Evolutionary conservation across 2,888 invertebrate genomes (phyloP), one percentile per base, ranked within the genome.

Genomic region (Drosophila algonquin): DNA sequence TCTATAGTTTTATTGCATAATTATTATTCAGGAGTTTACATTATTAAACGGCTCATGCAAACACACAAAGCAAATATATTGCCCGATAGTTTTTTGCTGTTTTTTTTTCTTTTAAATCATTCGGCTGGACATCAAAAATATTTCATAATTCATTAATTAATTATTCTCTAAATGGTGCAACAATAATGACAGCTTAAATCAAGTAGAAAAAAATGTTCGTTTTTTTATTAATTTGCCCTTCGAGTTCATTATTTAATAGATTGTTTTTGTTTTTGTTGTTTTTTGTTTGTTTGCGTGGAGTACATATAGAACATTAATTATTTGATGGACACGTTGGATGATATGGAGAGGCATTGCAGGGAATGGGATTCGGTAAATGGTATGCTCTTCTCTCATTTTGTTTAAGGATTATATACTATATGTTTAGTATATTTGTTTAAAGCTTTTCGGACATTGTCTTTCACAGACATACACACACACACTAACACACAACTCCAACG

Each of bases 101-200:
- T 57, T 21, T 65, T 62, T 57, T 21, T 40, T n/a, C 40, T 10
- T n/a, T 14, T 45, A 30, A 27, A 16, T 16, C 44, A 21, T n/a
- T 67, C 47, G 45, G 45, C 48, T 68, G 48, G 53, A 70, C 61
- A 84, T 73, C 55, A 73, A 65, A 76, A 84, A 74, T 77, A 76
- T 75, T 72, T 63, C 55, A 81, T 70, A 62, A 67, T 70, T 68
- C 35, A 73, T 75, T 82, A 70, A 65, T 72, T 72, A 61, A 69
- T 73, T 87, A 80, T 59, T 75, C 73, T 57, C 69, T 79, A 67
- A 78, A 75, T 62, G 60, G 74, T 77, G 79, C 89, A 89, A 87
- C 87, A 84, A 76, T 73, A 60, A 65, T 63, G 72, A 76, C 63
- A 84, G 24, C 64, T 59, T n/a, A 40, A 40, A 48, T 54, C 32